Conservation (phyloP, 2,888 invertebrate genomes). For the Tinea pellionella region DNA sequence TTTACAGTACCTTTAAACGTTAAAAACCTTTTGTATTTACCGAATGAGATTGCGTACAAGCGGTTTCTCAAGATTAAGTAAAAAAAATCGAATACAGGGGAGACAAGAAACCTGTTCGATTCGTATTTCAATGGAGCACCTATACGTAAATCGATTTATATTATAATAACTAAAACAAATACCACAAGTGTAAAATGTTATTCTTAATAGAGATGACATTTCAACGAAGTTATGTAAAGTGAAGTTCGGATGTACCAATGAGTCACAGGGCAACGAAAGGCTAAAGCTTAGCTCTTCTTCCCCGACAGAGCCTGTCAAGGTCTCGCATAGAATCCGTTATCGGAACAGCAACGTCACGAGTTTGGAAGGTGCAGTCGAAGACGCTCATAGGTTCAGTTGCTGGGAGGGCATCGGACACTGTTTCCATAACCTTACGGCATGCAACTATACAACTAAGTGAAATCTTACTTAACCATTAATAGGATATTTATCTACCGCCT, state of each 20-base stretch:
- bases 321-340: conserved; percentile 52
- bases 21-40: conserved; percentile 17
- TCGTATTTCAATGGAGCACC: background rate
- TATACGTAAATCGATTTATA: no score
- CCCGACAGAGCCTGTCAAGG: conserved; percentile 38
- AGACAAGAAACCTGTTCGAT: background rate
- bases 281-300: conserved; percentile 26
- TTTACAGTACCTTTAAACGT: background rate
- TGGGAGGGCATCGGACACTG: conserved; percentile 11
- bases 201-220: background rate
- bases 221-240: background rate
- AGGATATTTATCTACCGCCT: background rate
- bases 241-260: conserved; percentile 15
- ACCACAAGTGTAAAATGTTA: conserved; percentile 1
- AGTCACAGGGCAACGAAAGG: conserved; percentile 37
- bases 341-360: conserved; percentile 58
- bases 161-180: background rate
- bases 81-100: conserved; percentile 23
- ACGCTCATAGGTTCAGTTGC: conserved; percentile 12
- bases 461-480: background rate
- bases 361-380: conserved; percentile 12
- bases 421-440: conserved; percentile 12
- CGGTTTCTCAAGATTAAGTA: conserved; percentile 23
- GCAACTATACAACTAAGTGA: background rate
- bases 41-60: conserved; percentile 28